phyloP scores from a whole-genome alignment of 2,888 invertebrate genomes.

The Ophioninae sp. region DNA sequence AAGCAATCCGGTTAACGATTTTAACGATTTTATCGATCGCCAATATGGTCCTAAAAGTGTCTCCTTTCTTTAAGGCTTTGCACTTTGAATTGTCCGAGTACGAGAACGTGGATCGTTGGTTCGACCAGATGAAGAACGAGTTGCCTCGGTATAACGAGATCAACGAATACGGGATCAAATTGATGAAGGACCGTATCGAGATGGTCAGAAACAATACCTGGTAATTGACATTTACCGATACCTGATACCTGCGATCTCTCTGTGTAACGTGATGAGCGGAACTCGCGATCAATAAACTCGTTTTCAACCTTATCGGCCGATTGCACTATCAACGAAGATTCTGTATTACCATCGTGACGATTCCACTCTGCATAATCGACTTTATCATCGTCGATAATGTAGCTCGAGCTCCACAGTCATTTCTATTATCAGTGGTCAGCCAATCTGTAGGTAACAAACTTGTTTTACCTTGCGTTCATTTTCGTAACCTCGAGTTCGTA shows the following conservation, averaged over 20 bases:
- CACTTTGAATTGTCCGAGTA: constrained; percentile 78
- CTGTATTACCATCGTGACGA: neutral
- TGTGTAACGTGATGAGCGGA: neutral
- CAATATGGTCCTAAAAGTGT: too few relatives aligned
- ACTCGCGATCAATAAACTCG: neutral
- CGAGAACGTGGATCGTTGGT: constrained; percentile 86
- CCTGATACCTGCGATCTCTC: neutral
- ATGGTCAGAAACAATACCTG: constrained; percentile 11
- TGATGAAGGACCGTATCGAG: constrained; percentile 18
- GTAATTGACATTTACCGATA: neutral
- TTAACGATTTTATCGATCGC: too few relatives aligned
- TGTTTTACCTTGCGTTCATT: neutral
- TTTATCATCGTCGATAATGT: neutral
- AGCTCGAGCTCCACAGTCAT: neutral
- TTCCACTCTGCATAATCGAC: neutral
- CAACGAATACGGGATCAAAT: constrained; percentile 68
- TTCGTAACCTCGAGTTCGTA: neutral
- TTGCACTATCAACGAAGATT: neutral
- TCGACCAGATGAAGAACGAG: constrained; percentile 82
- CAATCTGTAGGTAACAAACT: neutral
- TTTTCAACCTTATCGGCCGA: neutral
- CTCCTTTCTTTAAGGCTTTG: neutral
- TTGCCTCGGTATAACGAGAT: constrained; percentile 82
- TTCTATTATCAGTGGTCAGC: neutral
- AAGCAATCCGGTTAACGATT: neutral